Evolutionary conservation across 2,888 invertebrate genomes (phyloP).

Genomic region (Drosophila prolongata): DNA sequence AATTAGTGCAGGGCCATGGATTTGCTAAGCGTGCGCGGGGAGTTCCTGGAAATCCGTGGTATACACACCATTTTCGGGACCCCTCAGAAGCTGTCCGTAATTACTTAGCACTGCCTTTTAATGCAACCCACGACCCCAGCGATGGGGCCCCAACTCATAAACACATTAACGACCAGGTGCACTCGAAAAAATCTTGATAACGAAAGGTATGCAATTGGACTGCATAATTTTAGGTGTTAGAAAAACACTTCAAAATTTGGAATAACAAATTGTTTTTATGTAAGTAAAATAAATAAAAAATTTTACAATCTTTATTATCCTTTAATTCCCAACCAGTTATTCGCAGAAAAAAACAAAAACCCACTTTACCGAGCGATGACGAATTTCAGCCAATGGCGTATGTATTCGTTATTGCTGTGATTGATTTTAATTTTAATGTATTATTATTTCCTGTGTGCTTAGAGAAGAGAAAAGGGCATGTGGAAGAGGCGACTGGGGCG

Average conservation of each 20-base stretch:
- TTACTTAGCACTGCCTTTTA: slow-evolving; percentile 52
- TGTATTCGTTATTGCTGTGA: no score
- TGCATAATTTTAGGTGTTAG: no score
- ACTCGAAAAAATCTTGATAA: neutral
- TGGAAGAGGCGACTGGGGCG: slow-evolving; percentile 4
- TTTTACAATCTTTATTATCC: no score
- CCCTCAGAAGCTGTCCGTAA: slow-evolving; percentile 40
- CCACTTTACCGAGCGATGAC: no score
- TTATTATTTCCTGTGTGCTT: neutral
- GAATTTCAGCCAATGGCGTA: no score
- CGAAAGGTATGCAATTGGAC: no score
- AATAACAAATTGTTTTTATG: no score
- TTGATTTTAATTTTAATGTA: no score
- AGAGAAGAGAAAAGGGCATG: neutral
- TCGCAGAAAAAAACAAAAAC: no score
- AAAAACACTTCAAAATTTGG: neutral
- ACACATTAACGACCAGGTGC: slow-evolving; percentile 35
- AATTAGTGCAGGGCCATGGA: slow-evolving; percentile 50
- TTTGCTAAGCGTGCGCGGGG: slow-evolving; percentile 18
- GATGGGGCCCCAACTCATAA: slow-evolving; percentile 22
- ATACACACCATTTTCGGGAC: slow-evolving; percentile 36
- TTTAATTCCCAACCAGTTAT: no score
- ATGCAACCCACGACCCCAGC: slow-evolving; percentile 24
- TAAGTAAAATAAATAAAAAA: no score
- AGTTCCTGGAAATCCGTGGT: slow-evolving; percentile 49